A percentile compares a stretch with the other conserved stretches of the same genome.
Conservation (phyloP, 2,113 vertebrate genomes). For the Microtus oregoni region DNA sequence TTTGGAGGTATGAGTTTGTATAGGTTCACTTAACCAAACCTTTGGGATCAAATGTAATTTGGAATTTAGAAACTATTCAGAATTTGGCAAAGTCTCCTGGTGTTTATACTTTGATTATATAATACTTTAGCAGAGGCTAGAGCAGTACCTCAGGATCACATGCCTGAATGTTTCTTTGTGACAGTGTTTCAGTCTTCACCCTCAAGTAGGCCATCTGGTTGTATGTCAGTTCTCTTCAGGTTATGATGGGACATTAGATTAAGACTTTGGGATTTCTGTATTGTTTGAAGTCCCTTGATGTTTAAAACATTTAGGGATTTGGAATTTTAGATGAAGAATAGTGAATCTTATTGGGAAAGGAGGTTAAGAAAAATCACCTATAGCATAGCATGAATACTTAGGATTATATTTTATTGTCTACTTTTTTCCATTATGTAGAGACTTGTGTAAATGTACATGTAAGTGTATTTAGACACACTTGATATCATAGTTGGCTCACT, state of each 20-base stretch:
- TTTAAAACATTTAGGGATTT: constrained; percentile 35
- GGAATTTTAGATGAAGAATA: constrained; percentile 4
- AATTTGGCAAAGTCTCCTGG: constrained; percentile 47
- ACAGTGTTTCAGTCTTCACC: constrained; percentile 49
- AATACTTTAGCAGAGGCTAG: constrained; percentile 1
- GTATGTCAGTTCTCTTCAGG: background rate
- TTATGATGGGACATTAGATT: constrained; percentile 32
- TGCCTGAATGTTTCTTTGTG: background rate
- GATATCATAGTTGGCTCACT: background rate
- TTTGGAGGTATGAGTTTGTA: background rate
- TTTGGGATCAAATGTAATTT: constrained; percentile 49
- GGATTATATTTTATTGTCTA: constrained; percentile 51
- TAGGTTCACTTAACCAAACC: constrained; percentile 18
- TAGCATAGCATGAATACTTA: background rate
- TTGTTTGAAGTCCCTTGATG: background rate
- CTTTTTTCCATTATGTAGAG: background rate
- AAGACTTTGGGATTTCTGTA: background rate
- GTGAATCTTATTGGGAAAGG: constrained; percentile 29
- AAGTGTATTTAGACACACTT: constrained; percentile 7
- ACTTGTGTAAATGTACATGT: background rate
- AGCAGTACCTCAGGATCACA: background rate
- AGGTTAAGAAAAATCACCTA: constrained; percentile 38
- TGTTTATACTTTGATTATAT: constrained; percentile 6
- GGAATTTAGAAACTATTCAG: constrained; percentile 52
- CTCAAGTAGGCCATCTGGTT: constrained; percentile 33